Percentiles rank a stretch among this genome's conserved stretches.
Evolutionary conservation across 2,797 vertebrate species (phyloP).

Genomic region (Gallinago stenura): DNA sequence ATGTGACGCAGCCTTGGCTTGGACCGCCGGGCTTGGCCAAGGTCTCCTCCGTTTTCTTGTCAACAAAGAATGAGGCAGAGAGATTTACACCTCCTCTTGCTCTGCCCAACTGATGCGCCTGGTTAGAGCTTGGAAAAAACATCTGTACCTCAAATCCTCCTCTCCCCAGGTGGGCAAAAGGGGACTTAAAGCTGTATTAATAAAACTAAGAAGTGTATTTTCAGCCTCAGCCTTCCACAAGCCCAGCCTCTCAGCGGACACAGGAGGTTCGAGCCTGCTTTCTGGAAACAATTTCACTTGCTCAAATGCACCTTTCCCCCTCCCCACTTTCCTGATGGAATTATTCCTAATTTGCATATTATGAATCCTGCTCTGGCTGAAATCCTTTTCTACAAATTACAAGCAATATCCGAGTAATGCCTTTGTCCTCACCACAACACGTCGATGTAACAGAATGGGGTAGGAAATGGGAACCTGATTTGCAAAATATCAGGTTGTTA

Average conservation of each 20-base stretch:
- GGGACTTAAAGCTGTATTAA: background rate
- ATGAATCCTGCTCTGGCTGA: background rate
- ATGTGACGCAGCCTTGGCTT: background rate
- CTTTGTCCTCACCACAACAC: background rate
- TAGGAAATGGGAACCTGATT: background rate
- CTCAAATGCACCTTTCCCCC: background rate
- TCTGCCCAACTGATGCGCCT: background rate
- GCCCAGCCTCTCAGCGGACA: background rate
- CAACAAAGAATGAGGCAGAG: background rate
- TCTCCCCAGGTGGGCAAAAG: background rate
- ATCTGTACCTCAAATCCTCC: background rate
- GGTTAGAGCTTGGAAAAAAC: background rate
- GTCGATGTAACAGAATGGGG: fast-evolving
- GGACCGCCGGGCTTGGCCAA: background rate
- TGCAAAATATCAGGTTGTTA: background rate
- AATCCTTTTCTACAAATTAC: background rate
- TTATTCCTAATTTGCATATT: background rate
- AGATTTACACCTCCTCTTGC: background rate
- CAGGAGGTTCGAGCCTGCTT: fast-evolving
- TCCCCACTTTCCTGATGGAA: background rate
- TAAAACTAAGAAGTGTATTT: background rate
- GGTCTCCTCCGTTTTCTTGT: background rate
- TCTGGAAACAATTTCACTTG: background rate
- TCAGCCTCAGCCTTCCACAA: background rate
- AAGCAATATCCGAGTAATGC: background rate